Base-by-base conservation (phyloP, 2,888 invertebrate genomes). In the Amphipoea oculea region DNA sequence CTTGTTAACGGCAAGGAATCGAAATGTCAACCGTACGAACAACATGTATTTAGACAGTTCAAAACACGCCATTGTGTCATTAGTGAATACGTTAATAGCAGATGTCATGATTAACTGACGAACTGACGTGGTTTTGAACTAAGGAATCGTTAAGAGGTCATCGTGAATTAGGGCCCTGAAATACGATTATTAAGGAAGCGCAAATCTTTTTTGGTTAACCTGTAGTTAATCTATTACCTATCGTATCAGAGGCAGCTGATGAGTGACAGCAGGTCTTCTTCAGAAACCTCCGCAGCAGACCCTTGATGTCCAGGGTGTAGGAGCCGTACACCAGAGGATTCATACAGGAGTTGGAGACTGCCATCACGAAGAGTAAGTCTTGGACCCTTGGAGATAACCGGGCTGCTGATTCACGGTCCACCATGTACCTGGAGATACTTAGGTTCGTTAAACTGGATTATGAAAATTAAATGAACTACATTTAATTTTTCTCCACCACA, bases 251-350 rank as follows among this genome's bases (percentile, higher is more conserved):
- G 9, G 94, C 89, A 0, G 91, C 84, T 0, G 93, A 87, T 2
- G 94, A 92, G n/a, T 89, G 87, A 85, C 96, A 96, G 87, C 96
- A 96, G 11, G 88, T 74, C 23, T 92, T 93, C 83, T 90, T 92
- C 23, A 94, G 76, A 12, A 95, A 72, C 73, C 91, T 90, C 36
- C 92, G 88, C 2, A 93, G n/a, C 0, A 89, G 85, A 0, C 93
- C 93, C 42, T 93, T 90, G 6, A 96, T 89, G 80, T 95, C 92
- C 63, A 96, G 90, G 42, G 97, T 97, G 92, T 98, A 98, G 84
- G 98, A 98, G 40, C 98, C 98, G 92, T 98, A 98, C 9, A 98
- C 98, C 66, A 98, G 94, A 0, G 98, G 98, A 95, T 98, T 98
- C 97, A 98, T 98, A 94, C 98, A 98, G 36, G 98, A 98, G 94